These are phyloP conservation scores for Pseudotriccus pelzelni DNA, from an alignment of 2,797 vertebrate genomes.

Conservation along the genomic window DNA sequence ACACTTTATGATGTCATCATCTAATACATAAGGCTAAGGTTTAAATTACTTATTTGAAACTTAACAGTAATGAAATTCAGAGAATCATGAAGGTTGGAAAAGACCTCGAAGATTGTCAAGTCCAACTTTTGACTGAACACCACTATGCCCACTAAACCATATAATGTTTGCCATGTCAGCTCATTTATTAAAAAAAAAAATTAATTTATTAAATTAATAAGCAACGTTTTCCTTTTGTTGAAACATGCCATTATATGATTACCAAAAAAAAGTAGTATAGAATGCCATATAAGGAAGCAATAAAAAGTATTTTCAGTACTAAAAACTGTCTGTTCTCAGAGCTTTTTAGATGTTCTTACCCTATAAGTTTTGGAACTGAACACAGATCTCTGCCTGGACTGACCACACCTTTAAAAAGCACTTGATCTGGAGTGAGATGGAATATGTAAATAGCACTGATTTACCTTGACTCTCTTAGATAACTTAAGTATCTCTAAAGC, in stretches of 20 bases:
- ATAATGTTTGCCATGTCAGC: neutral
- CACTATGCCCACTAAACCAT: fast-evolving
- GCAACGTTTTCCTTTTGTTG: neutral
- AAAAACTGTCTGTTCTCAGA: neutral
- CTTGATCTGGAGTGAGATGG: neutral
- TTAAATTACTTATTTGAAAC: neutral
- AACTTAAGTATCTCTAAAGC: neutral
- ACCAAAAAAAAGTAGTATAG: neutral
- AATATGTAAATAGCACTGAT: neutral
- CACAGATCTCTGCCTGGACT: neutral
- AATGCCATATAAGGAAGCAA: neutral
- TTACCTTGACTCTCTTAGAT: neutral
- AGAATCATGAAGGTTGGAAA: neutral
- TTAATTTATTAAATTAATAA: neutral
- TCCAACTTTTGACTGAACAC: neutral
- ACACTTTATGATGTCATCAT: neutral
- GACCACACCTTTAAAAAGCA: neutral
- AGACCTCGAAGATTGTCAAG: neutral
- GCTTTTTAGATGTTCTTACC: neutral
- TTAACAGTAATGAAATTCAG: neutral
- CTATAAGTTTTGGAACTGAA: neutral
- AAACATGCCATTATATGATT: fast-evolving
- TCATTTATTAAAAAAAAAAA: neutral
- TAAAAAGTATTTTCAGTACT: neutral
- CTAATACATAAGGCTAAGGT: neutral